A percentile compares a stretch with the other conserved stretches of the same genome.
These are phyloP conservation scores for Sylvia borin DNA, from an alignment of 2,797 vertebrate genomes.

Conservation along the genomic window DNA sequence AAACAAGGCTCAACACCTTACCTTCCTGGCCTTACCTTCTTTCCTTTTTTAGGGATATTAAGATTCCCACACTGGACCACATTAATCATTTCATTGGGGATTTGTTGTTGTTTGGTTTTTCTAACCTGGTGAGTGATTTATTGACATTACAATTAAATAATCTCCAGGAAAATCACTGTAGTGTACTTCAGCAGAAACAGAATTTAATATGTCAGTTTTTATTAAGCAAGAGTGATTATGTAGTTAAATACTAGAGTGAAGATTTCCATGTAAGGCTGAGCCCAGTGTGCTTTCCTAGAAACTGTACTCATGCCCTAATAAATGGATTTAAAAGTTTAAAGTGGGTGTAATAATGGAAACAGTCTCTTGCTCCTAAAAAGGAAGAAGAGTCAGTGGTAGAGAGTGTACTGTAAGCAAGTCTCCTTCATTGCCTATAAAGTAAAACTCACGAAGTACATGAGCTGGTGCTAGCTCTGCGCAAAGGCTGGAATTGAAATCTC, in stretches of 20 bases:
- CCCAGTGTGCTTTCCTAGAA: background rate
- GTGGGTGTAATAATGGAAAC: background rate
- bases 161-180: background rate
- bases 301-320: background rate
- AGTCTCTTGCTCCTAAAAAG: background rate
- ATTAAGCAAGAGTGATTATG: background rate
- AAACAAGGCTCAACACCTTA: background rate
- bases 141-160: background rate
- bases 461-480: background rate
- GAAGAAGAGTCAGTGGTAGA: background rate
- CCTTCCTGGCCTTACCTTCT: background rate
- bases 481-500: background rate
- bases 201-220: background rate
- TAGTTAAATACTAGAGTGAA: background rate
- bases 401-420: background rate
- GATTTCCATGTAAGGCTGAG: background rate
- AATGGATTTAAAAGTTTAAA: background rate
- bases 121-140: background rate
- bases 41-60: background rate
- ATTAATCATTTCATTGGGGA: background rate
- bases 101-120: background rate
- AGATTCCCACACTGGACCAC: background rate
- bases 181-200: background rate
- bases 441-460: background rate
- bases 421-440: background rate